Base-by-base conservation (phyloP, 1,140 invertebrate genomes). In the Drosophila equinoxialis region DNA sequence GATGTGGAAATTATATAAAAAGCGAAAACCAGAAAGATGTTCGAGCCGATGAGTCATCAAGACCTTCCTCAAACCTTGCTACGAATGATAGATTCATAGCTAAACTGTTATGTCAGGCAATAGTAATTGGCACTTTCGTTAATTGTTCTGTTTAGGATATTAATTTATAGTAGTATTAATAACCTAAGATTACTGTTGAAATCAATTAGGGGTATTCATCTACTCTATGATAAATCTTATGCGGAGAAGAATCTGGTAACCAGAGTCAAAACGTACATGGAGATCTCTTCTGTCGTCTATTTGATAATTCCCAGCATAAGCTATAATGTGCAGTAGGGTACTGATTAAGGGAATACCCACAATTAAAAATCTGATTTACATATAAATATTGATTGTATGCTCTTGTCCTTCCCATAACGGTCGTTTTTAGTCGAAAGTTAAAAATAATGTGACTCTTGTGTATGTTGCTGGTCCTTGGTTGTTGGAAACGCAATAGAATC, bases 121-220 rank as follows among this genome's bases (percentile, higher is more conserved):
- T 84, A 75, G 63, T 86, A 79, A 86, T 86, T 86, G 83, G 82
- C 82, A 86, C 82, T 69, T 86, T 69, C 75, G 71, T 83, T 86
- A 81, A 76, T 77, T 73, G 57, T 69, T 73, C 57, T 69, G 68
- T 41, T 74, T 55, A 67, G 54, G 45, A 60, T 71, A 51, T 54
- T 7, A 51, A n/a, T 64, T n/a, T 62, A 30, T 65, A 48, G 10
- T 26, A 26, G 41, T 58, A 58, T 57, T 39, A 13, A 39, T 17
- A 30, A 59, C 51, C 42, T 62, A 59, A 17, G 72, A 48, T 60
- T 54, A 54, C n/a, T 2, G 6, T 45, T n/a, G 58, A 17, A 55
- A 58, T 58, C 45, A 33, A 35, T 65, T 30, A 61, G 65, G 7
- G 10, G 58, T 58, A 66, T 55, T 61, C 39, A 20, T 51, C 3